These are phyloP conservation scores for Drosophila falleni DNA, from an alignment of 2,888 invertebrate genomes.

Conservation along the genomic window DNA sequence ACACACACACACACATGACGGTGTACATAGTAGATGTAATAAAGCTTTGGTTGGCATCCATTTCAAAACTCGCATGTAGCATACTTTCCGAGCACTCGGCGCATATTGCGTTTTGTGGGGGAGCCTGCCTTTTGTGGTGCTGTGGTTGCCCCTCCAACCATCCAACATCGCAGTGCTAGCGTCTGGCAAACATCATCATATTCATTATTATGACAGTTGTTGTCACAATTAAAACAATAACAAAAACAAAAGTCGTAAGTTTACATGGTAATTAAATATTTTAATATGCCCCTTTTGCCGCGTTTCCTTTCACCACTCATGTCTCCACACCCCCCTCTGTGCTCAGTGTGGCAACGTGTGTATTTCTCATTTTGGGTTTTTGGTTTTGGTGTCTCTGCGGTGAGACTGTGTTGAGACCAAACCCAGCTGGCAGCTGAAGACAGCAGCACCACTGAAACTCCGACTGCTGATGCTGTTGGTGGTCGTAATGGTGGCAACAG, in stretches of 20 bases:
- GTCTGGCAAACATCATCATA: conserved; percentile 75
- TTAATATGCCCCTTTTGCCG: conserved; percentile 75
- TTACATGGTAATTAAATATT: conserved; percentile 84
- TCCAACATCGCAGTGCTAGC: neutral
- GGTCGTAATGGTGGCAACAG: conserved; percentile 59
- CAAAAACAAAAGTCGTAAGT: conserved; percentile 81
- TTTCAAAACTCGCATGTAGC: conserved; percentile 58
- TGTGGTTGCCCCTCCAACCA: neutral
- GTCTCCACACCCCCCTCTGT: neutral
- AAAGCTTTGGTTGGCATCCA: conserved; percentile 72
- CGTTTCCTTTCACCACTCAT: neutral
- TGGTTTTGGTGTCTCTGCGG: conserved; percentile 54
- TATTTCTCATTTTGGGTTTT: conserved; percentile 55
- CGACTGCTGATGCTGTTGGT: conserved; percentile 28
- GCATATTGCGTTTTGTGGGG: conserved; percentile 45
- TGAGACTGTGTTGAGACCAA: conserved; percentile 41
- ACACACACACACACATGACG: conserved; percentile 12
- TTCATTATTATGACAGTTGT: conserved; percentile 82
- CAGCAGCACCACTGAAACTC: conserved; percentile 28
- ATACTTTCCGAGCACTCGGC: conserved; percentile 57
- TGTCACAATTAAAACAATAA: conserved; percentile 81
- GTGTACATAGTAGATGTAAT: conserved; percentile 63
- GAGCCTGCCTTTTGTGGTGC: conserved; percentile 6
- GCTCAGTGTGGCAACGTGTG: conserved; percentile 28
- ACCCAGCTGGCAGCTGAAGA: conserved; percentile 48